Evolutionary conservation across 2,888 invertebrate species (phyloP), one percentile per base, ranked within the genome.

Genomic region (Acrocyrtus sp.): DNA sequence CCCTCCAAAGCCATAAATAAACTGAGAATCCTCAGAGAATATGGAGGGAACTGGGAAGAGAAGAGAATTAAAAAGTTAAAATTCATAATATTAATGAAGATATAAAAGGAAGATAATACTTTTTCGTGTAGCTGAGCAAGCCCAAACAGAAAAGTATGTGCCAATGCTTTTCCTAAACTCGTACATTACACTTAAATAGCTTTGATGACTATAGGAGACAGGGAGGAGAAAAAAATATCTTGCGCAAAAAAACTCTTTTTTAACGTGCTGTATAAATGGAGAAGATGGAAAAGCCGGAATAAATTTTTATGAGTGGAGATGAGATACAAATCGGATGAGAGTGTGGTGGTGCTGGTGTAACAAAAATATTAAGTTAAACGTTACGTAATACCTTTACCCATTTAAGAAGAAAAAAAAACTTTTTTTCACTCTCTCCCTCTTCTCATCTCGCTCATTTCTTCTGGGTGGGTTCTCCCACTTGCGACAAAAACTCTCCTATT

Each of bases 51-150:
- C 53, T 53, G 24, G 51, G 34, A 39, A 70, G 72, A 68, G 65
- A 5, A 48, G 70, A 66, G 75, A 75, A 72, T 75, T 75, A 75
- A 74, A 75, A 74, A 74, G 74, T 74, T 74, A 66, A 74, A 74
- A 74, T 74, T 74, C 74, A 70, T 74, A 74, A 70, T 70, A 63
- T 63, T 70, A 70, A 75, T 75, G 75, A 75, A 75, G 75, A 75
- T 75, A 66, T 67, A 51, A 70, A 57, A 63, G 62, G 12, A 39
- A 75, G 75, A 75, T 75, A 75, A 75, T 66, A 58, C 70, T 67
- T 67, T 51, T 70, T 51, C 53, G 34, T n/a, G n/a, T n/a, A n/a
- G n/a, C n/a, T n/a, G n/a, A n/a, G n/a, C n/a, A n/a, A n/a, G n/a
- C n/a, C n/a, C n/a, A n/a, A n/a, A n/a, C n/a, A n/a, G n/a, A n/a